Conservation (phyloP, 35 echinoderm and acorn worm species). For the Lytechinus pictus region DNA sequence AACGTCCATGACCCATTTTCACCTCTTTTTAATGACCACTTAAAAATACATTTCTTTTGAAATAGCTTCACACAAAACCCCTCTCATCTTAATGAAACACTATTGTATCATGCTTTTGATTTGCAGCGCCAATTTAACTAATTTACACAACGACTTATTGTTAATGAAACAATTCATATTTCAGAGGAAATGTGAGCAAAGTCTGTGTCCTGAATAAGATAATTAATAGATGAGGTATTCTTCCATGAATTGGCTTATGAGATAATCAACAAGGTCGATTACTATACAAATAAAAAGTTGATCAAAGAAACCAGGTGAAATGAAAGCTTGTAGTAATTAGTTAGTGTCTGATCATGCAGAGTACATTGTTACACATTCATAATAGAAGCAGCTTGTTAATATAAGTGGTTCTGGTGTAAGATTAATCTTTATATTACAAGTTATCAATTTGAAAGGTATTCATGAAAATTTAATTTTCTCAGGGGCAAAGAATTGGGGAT, state of each 20-base stretch:
- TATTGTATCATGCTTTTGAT: background rate
- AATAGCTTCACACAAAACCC: background rate
- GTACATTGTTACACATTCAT: background rate
- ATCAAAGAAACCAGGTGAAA: background rate
- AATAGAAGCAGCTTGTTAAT: background rate
- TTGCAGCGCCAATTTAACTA: background rate
- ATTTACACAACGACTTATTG: background rate
- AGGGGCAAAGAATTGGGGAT: background rate
- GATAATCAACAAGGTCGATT: background rate
- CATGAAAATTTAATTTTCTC: background rate
- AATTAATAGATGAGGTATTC: background rate
- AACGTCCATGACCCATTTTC: background rate
- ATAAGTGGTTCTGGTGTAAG: background rate
- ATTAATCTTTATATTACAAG: background rate
- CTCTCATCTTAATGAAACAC: slow-evolving; percentile 1
- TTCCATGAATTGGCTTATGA: background rate
- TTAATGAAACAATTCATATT: background rate
- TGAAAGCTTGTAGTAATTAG: background rate
- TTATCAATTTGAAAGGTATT: background rate
- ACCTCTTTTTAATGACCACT: background rate
- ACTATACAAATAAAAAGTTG: background rate
- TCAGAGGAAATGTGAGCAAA: background rate
- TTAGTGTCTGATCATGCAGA: background rate
- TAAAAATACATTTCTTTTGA: background rate
- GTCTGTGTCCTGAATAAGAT: background rate